Evolutionary conservation across 2,888 invertebrate species (phyloP), one percentile per base, ranked within the genome.

Genomic region (Leucophora obtusa): DNA sequence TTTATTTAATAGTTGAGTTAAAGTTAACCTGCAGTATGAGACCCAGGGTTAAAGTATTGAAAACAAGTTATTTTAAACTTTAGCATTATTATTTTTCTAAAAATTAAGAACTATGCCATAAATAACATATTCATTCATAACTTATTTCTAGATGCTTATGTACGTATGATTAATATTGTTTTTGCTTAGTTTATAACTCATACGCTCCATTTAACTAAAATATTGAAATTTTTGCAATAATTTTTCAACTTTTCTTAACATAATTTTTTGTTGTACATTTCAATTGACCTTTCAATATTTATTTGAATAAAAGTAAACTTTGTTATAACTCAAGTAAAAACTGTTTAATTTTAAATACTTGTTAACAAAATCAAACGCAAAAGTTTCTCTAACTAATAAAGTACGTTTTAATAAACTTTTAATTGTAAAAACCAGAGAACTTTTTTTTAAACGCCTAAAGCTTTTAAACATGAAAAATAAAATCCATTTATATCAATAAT

Each of bases 301-400:
- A 47, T 47, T 47, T 47, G n/a, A 6, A 43, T 14, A 43, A 43
- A 11, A 33, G 35, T 15, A 53, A 65, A 38, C 33, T 54, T 24
- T 21, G 15, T 53, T 60, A 56, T 11, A 72, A 56, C 58, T 56
- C 21, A 51, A 50, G 56, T 59, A 47, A 11, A 54, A 24, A 73
- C 63, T 69, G 47, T 56, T 71, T 63, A 71, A 66, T 18, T 47
- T 60, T 35, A 53, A 51, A 35, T 35, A 51, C 17, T 35, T 33
- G 14, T 38, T 24, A 66, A 54, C 66, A 53, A 24, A 24, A 43
- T 15, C 21, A 43, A 62, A 56, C 69, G 33, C 21, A 60, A 63
- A 82, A 75, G 60, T 78, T 77, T 63, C 21, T 18, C 56, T 56
- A 78, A 78, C 56, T 66, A 74, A 78, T 76, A 76, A 82, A 75